Percentiles rank a stretch among this genome's conserved stretches.
Evolutionary conservation across 2,888 invertebrate species (phyloP).

Genomic region (Drosophila antonietae): DNA sequence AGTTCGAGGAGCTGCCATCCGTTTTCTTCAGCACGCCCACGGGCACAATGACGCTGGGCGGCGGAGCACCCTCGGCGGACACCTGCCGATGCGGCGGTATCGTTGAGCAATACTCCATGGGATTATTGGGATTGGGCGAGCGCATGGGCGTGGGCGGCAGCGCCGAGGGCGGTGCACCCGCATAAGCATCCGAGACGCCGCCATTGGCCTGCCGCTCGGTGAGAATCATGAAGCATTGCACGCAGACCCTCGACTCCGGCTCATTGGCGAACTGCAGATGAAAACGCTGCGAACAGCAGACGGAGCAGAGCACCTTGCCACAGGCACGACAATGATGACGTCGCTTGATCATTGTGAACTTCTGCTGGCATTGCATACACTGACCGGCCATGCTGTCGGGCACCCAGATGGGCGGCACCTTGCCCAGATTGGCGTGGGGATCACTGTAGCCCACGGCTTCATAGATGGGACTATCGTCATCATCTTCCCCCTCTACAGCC

Average conservation of each 20-base stretch:
- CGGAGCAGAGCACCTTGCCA: slow-evolving; percentile 92
- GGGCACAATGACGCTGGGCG: slow-evolving; percentile 92
- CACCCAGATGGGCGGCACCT: slow-evolving; percentile 93
- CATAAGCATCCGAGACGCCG: slow-evolving; percentile 16
- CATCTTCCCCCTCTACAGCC: slow-evolving; percentile 22
- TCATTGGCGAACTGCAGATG: slow-evolving; percentile 90
- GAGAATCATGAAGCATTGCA: slow-evolving; percentile 88
- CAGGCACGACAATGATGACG: slow-evolving; percentile 95
- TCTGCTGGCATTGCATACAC: slow-evolving; percentile 92
- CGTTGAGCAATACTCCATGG: slow-evolving; percentile 94
- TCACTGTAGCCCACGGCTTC: slow-evolving; percentile 81
- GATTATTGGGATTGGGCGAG: slow-evolving; percentile 93
- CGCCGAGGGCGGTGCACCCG: slow-evolving; percentile 15
- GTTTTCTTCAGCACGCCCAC: slow-evolving; percentile 91
- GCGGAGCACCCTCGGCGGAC: slow-evolving; percentile 84
- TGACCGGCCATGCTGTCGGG: slow-evolving; percentile 92
- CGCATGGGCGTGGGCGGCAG: slow-evolving; percentile 74
- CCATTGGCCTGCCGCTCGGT: slow-evolving; percentile 83
- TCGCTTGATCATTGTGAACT: slow-evolving; percentile 92
- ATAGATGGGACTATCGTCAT: slow-evolving; percentile 66
- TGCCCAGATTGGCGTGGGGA: slow-evolving; percentile 87
- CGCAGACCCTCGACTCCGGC: slow-evolving; percentile 92
- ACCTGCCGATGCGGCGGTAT: slow-evolving; percentile 92
- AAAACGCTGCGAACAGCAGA: slow-evolving; percentile 90
- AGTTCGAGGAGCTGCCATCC: slow-evolving; percentile 83